Percentiles rank a stretch among this genome's conserved stretches.
These are phyloP conservation scores for Candoia aspera DNA, from an alignment of 2,113 vertebrate species.

Conservation along the genomic window DNA sequence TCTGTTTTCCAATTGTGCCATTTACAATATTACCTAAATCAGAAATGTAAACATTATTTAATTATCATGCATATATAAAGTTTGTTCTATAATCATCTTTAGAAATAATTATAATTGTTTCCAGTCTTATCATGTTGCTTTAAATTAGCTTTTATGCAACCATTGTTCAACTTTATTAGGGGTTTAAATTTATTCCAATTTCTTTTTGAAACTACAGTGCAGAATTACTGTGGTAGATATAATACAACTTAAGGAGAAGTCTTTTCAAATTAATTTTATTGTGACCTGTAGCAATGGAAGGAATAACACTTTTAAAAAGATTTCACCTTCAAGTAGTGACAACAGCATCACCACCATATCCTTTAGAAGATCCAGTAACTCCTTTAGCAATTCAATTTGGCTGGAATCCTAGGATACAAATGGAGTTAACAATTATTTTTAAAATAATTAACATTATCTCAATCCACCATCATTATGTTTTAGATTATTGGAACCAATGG, in stretches of 20 bases:
- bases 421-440: not conserved
- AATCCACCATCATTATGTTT: not conserved
- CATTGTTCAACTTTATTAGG: not conserved
- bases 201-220: not conserved
- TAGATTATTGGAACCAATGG: not conserved
- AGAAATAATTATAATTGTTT: constrained; percentile 22
- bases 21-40: constrained; percentile 94
- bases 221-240: not conserved
- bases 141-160: not conserved
- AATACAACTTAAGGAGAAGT: not conserved
- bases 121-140: not conserved
- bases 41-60: constrained; percentile 59
- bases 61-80: not conserved
- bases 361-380: constrained; percentile 95
- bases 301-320: constrained; percentile 25
- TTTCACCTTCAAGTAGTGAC: constrained; percentile 94
- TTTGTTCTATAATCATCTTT: constrained; percentile 1
- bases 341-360: constrained; percentile 99
- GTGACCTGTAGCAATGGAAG: not conserved
- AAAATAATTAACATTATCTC: not conserved
- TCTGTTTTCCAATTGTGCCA: constrained; percentile 98
- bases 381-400: constrained; percentile 96
- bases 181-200: not conserved
- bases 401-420: constrained; percentile 86
- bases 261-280: not conserved